phyloP scores from a whole-genome alignment of 2,797 vertebrate genomes.

The Lepilemur ruficaudatus region DNA sequence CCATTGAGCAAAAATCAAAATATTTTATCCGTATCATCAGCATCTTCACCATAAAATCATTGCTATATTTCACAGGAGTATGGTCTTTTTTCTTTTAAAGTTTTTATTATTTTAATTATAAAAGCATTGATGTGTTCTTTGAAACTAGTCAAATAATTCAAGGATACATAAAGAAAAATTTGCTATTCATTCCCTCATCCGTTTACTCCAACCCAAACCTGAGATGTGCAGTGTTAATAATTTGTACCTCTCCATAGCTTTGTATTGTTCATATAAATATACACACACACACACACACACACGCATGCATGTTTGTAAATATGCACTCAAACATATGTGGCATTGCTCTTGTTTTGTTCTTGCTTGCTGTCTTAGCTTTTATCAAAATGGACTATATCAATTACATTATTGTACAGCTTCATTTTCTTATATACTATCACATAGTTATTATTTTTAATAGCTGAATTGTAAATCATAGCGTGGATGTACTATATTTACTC shows the following conservation, averaged over 20 bases:
- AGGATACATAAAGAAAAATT: background rate
- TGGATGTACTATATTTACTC: background rate
- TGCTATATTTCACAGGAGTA: background rate
- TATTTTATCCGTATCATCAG: background rate
- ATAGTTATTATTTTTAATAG: background rate
- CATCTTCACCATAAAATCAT: background rate
- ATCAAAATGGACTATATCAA: background rate
- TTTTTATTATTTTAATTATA: background rate
- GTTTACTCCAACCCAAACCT: background rate
- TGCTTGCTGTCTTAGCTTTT: background rate
- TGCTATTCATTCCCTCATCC: background rate
- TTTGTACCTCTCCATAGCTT: background rate
- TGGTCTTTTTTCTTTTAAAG: background rate
- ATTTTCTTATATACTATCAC: background rate
- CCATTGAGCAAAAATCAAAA: background rate
- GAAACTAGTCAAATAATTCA: conserved; percentile 4
- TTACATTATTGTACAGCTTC: background rate
- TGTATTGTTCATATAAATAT: background rate
- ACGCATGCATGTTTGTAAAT: background rate
- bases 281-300: background rate
- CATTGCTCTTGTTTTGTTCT: background rate
- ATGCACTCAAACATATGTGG: background rate
- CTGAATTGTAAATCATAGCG: background rate
- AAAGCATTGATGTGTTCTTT: background rate
- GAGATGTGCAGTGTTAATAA: background rate